Percentiles rank a stretch among this genome's conserved stretches.
Conservation (phyloP, 92 coral and sea anemone genomes). For the Porites evermanni region DNA sequence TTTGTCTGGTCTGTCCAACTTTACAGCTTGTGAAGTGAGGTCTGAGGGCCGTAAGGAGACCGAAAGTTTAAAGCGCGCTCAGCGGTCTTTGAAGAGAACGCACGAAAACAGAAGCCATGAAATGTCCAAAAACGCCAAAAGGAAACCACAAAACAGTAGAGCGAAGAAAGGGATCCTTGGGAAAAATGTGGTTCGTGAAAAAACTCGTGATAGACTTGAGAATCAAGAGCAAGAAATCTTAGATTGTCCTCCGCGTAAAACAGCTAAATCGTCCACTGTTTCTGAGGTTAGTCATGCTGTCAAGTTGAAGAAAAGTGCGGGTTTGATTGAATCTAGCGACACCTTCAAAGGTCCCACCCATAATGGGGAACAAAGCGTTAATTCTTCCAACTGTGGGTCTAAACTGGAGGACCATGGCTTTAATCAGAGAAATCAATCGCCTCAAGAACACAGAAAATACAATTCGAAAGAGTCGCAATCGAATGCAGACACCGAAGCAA, state of each 20-base stretch:
- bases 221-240: not conserved
- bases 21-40: not conserved
- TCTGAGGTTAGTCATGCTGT: not conserved
- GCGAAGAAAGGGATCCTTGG: not conserved
- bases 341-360: no score
- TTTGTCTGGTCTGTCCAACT: constrained; percentile 36
- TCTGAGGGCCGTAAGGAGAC: not conserved
- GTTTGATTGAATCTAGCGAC: not conserved
- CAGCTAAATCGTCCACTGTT: not conserved
- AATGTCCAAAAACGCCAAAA: not conserved
- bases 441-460: not conserved
- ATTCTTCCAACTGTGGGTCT: not conserved
- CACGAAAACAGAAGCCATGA: not conserved
- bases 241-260: not conserved
- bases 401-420: not conserved
- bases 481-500: not conserved
- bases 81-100: not conserved
- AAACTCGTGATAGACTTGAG: not conserved
- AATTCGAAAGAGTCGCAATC: not conserved
- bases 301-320: not conserved
- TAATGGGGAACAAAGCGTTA: no score
- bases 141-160: not conserved
- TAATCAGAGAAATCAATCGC: not conserved
- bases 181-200: not conserved
- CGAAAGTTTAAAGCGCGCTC: not conserved